Evolutionary conservation across 2,888 invertebrate species (phyloP), one percentile per base, ranked within the genome.

Genomic region (Calameuta filiformis): DNA sequence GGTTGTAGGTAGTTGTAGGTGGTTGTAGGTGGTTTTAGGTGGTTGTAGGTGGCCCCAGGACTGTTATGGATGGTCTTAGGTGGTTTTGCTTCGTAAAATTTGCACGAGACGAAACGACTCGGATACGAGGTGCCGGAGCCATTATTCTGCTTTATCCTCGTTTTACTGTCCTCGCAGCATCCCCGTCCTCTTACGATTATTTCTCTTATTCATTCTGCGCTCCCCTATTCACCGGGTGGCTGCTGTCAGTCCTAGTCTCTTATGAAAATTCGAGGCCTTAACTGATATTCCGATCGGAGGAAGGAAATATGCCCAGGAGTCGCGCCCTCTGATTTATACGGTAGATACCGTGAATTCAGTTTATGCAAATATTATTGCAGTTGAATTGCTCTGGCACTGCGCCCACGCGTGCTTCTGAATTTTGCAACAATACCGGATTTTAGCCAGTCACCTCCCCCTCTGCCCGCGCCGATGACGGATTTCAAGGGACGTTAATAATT

Each of bases 311-410:
- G 56, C 56, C 56, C 56, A 23, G 23, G 56, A 9, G 23, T 56
- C 23, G 23, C 56, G 56, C 56, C 56, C 56, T 56, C 23, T 23
- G 56, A 56, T 56, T 56, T 56, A 56, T 56, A 56, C 9, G 56
- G 33, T 81, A 80, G 84, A 83, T 81, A 85, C 83, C 80, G 82
- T 81, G 85, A 85, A 87, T 85, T 83, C 85, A 85, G 87, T 88
- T 89, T 89, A 89, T 89, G 89, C 86, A 89, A 89, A 89, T 89
- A 87, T 88, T 87, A 89, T 88, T 87, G 87, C 87, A 85, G 86
- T 85, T 83, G 87, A 89, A 89, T 89, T 88, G 89, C 85, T 86
- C 87, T 89, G 89, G 89, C 89, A 87, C 73, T 77, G 78, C 82
- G 89, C 89, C 89, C 85, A 82, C 78, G 82, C 83, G 83, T 78